Evolutionary conservation across 2,113 vertebrate species (phyloP).

Genomic region (Lepisosteus oculatus): DNA sequence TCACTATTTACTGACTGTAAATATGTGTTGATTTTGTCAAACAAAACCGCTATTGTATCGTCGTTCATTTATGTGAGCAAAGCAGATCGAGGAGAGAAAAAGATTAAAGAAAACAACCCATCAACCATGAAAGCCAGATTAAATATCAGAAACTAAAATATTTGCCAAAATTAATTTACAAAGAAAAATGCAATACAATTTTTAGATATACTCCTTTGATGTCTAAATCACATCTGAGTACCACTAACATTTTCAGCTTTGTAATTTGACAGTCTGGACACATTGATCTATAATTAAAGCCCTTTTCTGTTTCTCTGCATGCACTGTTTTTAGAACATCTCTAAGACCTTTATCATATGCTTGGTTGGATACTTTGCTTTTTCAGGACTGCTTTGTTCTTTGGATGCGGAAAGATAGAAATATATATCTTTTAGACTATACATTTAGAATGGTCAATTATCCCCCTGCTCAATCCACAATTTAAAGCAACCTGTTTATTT

Average conservation of each 20-base stretch:
- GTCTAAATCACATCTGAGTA: conserved; percentile 33
- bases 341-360: conserved; percentile 21
- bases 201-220: conserved; percentile 22
- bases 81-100: conserved; percentile 23
- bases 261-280: conserved; percentile 36
- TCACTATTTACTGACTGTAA: conserved; percentile 18
- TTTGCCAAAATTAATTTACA: no score
- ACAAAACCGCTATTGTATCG: conserved; percentile 29
- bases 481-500: no score
- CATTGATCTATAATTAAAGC: conserved; percentile 24
- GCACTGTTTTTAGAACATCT: conserved; percentile 10
- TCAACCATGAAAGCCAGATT: conserved; percentile 27
- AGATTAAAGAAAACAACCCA: conserved; percentile 23
- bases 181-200: neutral
- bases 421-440: neutral
- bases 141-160: conserved; percentile 25
- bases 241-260: conserved; percentile 35
- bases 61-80: conserved; percentile 15
- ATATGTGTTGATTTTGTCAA: conserved; percentile 28
- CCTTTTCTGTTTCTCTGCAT: conserved; percentile 18
- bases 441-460: no score
- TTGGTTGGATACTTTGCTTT: neutral
- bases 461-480: no score
- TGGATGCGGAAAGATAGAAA: neutral
- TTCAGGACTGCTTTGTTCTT: neutral